Evolutionary conservation across 1,140 invertebrate genomes (phyloP).

Genomic region (Stegodyphus mimosarum): DNA sequence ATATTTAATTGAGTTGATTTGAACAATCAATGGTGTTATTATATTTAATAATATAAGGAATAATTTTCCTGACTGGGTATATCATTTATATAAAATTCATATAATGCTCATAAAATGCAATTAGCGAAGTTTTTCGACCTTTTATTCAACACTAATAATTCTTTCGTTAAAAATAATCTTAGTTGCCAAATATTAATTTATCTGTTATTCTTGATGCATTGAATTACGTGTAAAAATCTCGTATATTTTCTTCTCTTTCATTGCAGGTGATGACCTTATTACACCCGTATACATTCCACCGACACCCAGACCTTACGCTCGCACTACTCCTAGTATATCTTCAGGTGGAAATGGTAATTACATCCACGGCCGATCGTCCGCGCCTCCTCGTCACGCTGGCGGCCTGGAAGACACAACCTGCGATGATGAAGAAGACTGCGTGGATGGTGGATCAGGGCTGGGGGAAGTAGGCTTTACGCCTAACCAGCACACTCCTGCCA

Average conservation of each 20-base stretch:
- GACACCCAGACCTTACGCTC: slow-evolving; percentile 68
- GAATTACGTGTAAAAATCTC: neutral
- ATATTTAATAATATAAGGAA: too few species aligned
- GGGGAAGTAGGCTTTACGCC: slow-evolving; percentile 61
- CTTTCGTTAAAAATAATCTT: too few species aligned
- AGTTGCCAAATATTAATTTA: too few species aligned
- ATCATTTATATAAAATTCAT: too few species aligned
- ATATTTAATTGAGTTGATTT: too few species aligned
- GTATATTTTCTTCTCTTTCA: neutral
- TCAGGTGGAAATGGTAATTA: neutral
- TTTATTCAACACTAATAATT: too few species aligned
- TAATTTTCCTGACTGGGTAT: too few species aligned
- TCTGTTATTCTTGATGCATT: too few species aligned
- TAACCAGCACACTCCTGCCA: slow-evolving; percentile 26
- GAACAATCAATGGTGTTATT: too few species aligned
- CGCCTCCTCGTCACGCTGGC: slow-evolving; percentile 25
- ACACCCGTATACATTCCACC: slow-evolving; percentile 90
- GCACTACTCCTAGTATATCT: slow-evolving; percentile 26
- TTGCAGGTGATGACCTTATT: slow-evolving; percentile 72
- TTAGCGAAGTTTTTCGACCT: too few species aligned
- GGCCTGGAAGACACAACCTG: slow-evolving; percentile 61
- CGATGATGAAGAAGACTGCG: slow-evolving; percentile 65
- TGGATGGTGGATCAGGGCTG: slow-evolving; percentile 62
- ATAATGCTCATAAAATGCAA: too few species aligned
- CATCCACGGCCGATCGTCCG: slow-evolving; percentile 38